A percentile compares a stretch with the other conserved stretches of the same genome.
Conservation (phyloP, 2,888 invertebrate species). For the Heteromurus nitidus region DNA sequence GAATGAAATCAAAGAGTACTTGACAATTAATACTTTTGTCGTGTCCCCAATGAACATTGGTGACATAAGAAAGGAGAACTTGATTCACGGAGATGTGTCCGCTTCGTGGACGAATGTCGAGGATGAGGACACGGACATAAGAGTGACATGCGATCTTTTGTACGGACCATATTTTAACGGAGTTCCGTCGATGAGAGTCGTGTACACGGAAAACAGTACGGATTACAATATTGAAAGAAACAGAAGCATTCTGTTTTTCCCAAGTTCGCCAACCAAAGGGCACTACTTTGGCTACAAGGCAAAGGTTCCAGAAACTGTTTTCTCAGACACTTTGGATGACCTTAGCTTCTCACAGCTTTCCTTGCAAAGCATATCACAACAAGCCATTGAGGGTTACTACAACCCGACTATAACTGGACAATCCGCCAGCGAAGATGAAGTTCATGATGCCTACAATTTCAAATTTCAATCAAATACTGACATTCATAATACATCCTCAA, state of each 20-base stretch:
- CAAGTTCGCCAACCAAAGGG: background rate
- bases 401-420: background rate
- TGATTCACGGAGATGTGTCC: slow-evolving; percentile 27
- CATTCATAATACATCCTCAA: background rate
- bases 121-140: slow-evolving; percentile 24
- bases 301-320: slow-evolving; percentile 13
- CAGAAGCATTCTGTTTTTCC: slow-evolving; percentile 11
- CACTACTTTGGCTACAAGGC: background rate
- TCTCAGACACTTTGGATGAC: slow-evolving; percentile 27
- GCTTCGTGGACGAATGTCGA: slow-evolving; percentile 34
- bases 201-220: slow-evolving; percentile 11
- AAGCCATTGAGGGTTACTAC: slow-evolving; percentile 34
- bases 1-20: background rate
- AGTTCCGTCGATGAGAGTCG: slow-evolving; percentile 1
- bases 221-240: slow-evolving; percentile 15
- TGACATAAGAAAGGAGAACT: background rate
- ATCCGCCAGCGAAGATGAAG: background rate
- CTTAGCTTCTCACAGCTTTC: slow-evolving; percentile 12
- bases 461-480: background rate
- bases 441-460: slow-evolving; percentile 2
- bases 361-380: slow-evolving; percentile 8
- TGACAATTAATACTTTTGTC: slow-evolving; percentile 4
- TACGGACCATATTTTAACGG: background rate
- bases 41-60: background rate
- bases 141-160: background rate